Conservation (phyloP, 2,888 invertebrate species). For the Philopedon plagiatum region DNA sequence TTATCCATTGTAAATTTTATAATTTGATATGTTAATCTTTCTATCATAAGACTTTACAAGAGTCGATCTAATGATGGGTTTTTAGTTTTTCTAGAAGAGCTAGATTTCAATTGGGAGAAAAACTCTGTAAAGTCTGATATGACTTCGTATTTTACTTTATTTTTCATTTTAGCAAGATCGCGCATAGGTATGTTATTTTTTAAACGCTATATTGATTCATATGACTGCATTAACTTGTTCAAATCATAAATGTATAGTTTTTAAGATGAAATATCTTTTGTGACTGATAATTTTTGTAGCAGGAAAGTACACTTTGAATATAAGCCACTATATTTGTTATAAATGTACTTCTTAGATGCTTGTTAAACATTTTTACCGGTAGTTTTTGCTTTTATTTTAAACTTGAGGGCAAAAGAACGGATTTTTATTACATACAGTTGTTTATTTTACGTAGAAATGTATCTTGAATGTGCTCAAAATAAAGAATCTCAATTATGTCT, state of each 20-base stretch:
- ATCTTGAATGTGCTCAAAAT: too few relatives aligned
- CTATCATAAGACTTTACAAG: too few relatives aligned
- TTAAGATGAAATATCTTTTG: not conserved
- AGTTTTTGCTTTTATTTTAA: constrained; percentile 11
- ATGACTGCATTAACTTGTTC: not conserved
- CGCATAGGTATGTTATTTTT: not conserved
- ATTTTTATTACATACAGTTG: not conserved
- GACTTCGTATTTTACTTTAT: too few relatives aligned
- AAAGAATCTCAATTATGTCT: too few relatives aligned
- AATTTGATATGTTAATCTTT: too few relatives aligned
- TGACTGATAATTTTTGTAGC: constrained; percentile 6
- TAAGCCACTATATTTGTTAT: not conserved
- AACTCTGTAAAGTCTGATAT: too few relatives aligned
- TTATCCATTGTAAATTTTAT: not conserved
- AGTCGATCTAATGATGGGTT: too few relatives aligned
- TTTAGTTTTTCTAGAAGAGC: too few relatives aligned
- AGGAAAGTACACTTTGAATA: constrained; percentile 6
- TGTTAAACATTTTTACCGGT: not conserved
- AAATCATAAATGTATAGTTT: not conserved
- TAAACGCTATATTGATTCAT: not conserved
- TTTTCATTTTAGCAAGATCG: too few relatives aligned
- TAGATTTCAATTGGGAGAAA: too few relatives aligned
- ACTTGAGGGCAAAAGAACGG: not conserved
- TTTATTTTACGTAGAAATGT: too few relatives aligned
- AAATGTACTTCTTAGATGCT: constrained; percentile 11